These are phyloP conservation scores for Drosophila watanabei DNA, from an alignment of 1,140 invertebrate species.

Conservation along the genomic window DNA sequence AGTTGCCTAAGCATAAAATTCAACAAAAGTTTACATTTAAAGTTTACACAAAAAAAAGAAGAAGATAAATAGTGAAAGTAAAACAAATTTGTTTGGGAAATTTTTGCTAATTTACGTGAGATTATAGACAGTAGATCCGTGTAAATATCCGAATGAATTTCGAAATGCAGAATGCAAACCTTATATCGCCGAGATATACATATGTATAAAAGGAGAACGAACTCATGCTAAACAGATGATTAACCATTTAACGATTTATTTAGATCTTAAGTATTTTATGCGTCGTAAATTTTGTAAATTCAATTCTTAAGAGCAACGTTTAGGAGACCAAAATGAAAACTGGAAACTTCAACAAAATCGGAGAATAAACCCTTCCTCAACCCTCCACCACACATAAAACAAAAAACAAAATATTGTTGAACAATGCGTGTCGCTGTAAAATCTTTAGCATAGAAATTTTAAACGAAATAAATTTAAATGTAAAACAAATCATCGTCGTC, in stretches of 20 bases:
- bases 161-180: conserved; percentile 29
- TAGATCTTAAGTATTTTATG: conserved; percentile 77
- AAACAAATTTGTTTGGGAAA: conserved; percentile 18
- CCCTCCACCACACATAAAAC: conserved; percentile 24
- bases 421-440: conserved; percentile 82
- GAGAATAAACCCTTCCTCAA: conserved; percentile 8
- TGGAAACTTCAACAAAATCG: conserved; percentile 12
- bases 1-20: conserved; percentile 29
- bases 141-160: conserved; percentile 60
- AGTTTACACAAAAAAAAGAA: not conserved
- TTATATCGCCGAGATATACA: conserved; percentile 47
- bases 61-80: not conserved
- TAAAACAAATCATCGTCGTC: conserved; percentile 30
- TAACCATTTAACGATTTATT: conserved; percentile 44
- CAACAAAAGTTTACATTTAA: not conserved
- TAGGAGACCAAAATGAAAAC: conserved; percentile 48
- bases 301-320: conserved; percentile 56
- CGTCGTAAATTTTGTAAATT: conserved; percentile 73
- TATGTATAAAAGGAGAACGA: conserved; percentile 49
- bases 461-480: conserved; percentile 82
- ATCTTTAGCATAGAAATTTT: conserved; percentile 80
- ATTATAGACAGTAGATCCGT: conserved; percentile 64
- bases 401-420: conserved; percentile 68
- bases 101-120: conserved; percentile 55
- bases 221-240: conserved; percentile 41